Base-by-base conservation (phyloP, 2,113 vertebrate species). In the Oreochromis aureus region DNA sequence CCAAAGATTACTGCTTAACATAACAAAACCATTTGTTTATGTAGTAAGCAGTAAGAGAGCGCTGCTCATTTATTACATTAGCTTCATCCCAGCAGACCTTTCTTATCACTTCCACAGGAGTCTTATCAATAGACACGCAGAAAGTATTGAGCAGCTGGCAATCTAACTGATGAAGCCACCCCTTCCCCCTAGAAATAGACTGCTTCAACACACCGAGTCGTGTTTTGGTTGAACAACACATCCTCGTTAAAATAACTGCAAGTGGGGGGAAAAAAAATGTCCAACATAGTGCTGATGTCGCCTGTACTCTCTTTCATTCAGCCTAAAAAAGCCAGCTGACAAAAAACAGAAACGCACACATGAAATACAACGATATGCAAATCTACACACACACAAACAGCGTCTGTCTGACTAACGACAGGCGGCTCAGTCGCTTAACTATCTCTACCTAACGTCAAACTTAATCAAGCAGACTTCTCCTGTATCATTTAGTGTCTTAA, bases 71-170 rank as follows among this genome's bases (percentile, higher is more conserved):
- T 48, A n/a, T 76, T 24, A 11, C 16, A 66, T 19, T 56, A 61
- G 34, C 10, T 86, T 32, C 30, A 82, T 83, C 63, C 82, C 9
- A 59, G 34, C 5, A 24, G 5, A 44, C 11, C 36, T 81, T 15
- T 32, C 82, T 92, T 92, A 91, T 93, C 90, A 5, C 12, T 11
- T 81, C 19, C 34, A 86, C 32, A 76, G 39, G 48, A 24, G 69
- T 22, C 91, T 95, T 95, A 96, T 96, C 94, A 86, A 79, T 15
- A 24, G 34, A 34, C 82, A 87, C 59, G 86, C 93, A 93, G 86
- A 48, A 34, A 87, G 8, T 46, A 44, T 39, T 8, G 15, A 48
- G 71, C 90, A 91, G 90, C 89, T 92, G 90, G 63, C 69, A 84
- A 94, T 94, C 93, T 90, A 12, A 71, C n/a, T 53, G 46, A 58